A percentile compares a stretch with the other conserved stretches of the same genome.
Conservation (phyloP, 2,113 vertebrate genomes). For the Chloroceryle aenea region DNA sequence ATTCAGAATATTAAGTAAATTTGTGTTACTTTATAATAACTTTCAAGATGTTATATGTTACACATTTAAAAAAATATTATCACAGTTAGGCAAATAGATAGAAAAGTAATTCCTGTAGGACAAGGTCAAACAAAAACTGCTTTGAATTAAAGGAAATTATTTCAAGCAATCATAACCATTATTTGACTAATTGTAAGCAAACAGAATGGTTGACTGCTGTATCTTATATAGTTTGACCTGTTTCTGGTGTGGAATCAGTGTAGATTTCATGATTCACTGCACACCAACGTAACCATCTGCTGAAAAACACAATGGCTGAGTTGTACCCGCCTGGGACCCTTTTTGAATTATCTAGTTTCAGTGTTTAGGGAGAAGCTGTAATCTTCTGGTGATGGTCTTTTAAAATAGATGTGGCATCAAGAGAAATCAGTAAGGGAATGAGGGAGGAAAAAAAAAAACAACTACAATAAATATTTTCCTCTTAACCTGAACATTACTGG, state of each 20-base stretch:
- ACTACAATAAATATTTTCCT: background rate
- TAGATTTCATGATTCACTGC: constrained; percentile 57
- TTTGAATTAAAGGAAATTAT: constrained; percentile 11
- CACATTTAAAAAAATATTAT: background rate
- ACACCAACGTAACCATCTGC: constrained; percentile 46
- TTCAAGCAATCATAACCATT: background rate
- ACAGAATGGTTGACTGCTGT: background rate
- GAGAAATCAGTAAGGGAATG: background rate
- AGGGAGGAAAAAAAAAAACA: background rate
- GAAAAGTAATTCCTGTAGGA: background rate
- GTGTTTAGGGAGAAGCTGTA: background rate
- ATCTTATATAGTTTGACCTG: constrained; percentile 12
- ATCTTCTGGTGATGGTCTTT: constrained; percentile 8
- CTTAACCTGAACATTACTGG: background rate
- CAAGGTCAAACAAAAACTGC: background rate
- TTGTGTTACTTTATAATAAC: background rate
- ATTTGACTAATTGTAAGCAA: background rate
- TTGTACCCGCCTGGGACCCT: background rate
- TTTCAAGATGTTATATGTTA: background rate
- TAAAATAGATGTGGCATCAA: background rate
- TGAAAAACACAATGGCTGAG: background rate
- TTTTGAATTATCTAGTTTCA: background rate
- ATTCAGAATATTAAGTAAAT: background rate
- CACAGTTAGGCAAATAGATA: background rate
- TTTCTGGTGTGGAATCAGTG: background rate